A percentile compares a stretch with the other conserved stretches of the same genome.
Evolutionary conservation across 2,888 invertebrate genomes (phyloP).

Genomic region (Periphyllus acericola): DNA sequence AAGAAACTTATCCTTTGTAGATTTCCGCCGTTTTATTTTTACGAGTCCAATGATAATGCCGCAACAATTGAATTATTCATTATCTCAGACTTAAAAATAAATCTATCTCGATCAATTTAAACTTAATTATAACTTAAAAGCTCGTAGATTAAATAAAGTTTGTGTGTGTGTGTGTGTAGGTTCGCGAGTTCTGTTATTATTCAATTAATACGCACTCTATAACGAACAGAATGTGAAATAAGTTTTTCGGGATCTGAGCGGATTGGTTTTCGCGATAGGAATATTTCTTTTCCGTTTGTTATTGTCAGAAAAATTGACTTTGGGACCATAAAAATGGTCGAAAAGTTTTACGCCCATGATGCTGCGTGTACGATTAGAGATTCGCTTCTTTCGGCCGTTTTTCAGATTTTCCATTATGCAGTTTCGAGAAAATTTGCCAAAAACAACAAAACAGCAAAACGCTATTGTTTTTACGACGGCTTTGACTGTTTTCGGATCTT

Average conservation of each 20-base stretch:
- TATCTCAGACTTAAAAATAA: background rate
- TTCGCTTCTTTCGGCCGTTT: background rate
- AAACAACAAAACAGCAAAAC: background rate
- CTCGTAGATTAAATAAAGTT: background rate
- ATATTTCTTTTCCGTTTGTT: background rate
- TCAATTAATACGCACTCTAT: background rate
- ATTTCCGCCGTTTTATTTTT: background rate
- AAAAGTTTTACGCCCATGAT: background rate
- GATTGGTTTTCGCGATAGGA: background rate
- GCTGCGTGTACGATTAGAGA: background rate
- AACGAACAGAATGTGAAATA: background rate
- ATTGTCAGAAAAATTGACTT: background rate
- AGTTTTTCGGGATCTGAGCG: background rate
- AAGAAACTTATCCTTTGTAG: background rate
- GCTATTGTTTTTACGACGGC: background rate
- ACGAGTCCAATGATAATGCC: background rate
- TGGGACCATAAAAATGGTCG: background rate
- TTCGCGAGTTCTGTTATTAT: background rate
- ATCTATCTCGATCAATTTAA: background rate
- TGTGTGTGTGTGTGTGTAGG: background rate
- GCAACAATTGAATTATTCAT: background rate
- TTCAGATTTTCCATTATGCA: background rate
- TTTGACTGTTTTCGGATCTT: background rate
- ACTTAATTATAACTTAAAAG: background rate
- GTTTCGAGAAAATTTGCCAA: background rate